Evolutionary conservation across 2,113 vertebrate genomes (phyloP).

Genomic region (Glareola pratincola): DNA sequence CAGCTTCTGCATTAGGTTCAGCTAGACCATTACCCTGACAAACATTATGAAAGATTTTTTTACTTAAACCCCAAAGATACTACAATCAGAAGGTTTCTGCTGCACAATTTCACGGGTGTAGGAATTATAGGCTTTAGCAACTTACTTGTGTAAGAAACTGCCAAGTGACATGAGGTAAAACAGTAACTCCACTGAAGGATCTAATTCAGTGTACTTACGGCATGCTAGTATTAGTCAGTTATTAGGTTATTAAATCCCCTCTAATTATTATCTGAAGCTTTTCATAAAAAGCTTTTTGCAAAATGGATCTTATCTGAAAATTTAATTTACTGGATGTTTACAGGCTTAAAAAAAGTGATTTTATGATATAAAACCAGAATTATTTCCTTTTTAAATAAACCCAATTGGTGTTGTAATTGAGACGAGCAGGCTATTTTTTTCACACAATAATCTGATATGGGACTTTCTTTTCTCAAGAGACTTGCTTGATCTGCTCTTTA

Average conservation of each 20-base stretch:
- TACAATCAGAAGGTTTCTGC: neutral
- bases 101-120: neutral
- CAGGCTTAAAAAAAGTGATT: slow-evolving; percentile 57
- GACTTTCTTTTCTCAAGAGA: slow-evolving; percentile 71
- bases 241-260: slow-evolving; percentile 59
- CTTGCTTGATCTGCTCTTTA: slow-evolving; percentile 69
- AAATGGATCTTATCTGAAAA: slow-evolving; percentile 61
- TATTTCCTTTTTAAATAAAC: slow-evolving; percentile 62
- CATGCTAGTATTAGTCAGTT: slow-evolving; percentile 45
- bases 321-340: slow-evolving; percentile 69
- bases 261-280: slow-evolving; percentile 64
- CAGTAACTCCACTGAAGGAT: slow-evolving; percentile 10
- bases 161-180: neutral
- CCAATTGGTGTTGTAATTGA: slow-evolving; percentile 57
- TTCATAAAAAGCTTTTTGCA: slow-evolving; percentile 48
- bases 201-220: slow-evolving; percentile 15
- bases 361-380: slow-evolving; percentile 53
- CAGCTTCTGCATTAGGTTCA: neutral
- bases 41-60: neutral
- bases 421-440: slow-evolving; percentile 58
- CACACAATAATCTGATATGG: slow-evolving; percentile 67
- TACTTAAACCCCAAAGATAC: neutral
- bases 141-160: neutral
- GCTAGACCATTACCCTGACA: neutral
- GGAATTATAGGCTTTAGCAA: neutral